Evolutionary conservation across 2,888 invertebrate species (phyloP).

Genomic region (Plagodis pulveraria): DNA sequence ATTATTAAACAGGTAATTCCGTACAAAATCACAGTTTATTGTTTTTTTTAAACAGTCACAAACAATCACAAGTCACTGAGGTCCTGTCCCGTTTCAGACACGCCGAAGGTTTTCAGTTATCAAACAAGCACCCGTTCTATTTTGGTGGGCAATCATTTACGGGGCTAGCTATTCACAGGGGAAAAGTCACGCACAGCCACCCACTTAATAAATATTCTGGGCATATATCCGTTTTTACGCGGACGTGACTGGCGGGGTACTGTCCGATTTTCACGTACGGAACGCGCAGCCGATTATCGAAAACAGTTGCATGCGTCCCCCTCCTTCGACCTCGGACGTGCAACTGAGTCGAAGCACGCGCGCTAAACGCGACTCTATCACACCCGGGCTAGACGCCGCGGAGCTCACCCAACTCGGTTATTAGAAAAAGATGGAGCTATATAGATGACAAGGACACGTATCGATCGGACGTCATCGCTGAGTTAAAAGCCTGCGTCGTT

Average conservation of each 20-base stretch:
- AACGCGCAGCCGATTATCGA: conserved; percentile 84
- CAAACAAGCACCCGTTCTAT: conserved; percentile 75
- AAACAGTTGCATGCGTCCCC: conserved; percentile 84
- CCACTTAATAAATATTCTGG: conserved; percentile 87
- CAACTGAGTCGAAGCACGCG: conserved; percentile 82
- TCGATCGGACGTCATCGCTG: conserved; percentile 77
- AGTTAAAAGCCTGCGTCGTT: conserved; percentile 84
- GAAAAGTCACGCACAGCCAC: conserved; percentile 85
- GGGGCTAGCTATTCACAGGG: conserved; percentile 78
- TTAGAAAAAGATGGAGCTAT: conserved; percentile 63
- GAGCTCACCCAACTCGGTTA: conserved; percentile 60
- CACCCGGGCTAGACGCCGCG: conserved; percentile 70
- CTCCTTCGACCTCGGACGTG: conserved; percentile 82
- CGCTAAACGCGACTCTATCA: conserved; percentile 82
- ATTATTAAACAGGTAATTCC: not conserved
- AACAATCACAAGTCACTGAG: conserved; percentile 26
- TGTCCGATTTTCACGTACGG: conserved; percentile 84
- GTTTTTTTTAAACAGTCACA: conserved; percentile 18
- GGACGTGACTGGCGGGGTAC: conserved; percentile 81
- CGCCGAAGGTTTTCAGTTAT: conserved; percentile 66
- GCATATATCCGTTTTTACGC: conserved; percentile 86
- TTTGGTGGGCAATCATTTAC: conserved; percentile 75
- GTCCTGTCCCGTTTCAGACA: conserved; percentile 41
- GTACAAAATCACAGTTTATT: conserved; percentile 23
- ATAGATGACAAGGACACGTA: conserved; percentile 55